A percentile compares a stretch with the other conserved stretches of the same genome.
phyloP scores from a whole-genome alignment of 1,140 invertebrate species.

The Neodiprion pinetum region DNA sequence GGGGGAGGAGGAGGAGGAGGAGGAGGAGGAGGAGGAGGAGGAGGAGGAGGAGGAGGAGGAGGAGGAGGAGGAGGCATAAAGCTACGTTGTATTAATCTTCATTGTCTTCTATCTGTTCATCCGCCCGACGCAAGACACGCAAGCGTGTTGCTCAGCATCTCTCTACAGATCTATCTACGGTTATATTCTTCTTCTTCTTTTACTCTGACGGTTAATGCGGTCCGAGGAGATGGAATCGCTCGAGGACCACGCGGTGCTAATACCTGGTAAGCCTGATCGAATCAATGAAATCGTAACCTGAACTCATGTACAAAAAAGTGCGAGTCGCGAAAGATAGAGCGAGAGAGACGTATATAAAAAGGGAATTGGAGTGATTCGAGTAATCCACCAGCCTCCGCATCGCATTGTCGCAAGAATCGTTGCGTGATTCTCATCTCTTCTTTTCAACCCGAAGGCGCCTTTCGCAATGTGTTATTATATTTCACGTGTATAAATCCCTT shows the following conservation, averaged over 20 bases:
- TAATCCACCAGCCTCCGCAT: too few relatives aligned
- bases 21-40: neutral
- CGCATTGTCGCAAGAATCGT: too few relatives aligned
- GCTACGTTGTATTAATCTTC: conserved; percentile 48
- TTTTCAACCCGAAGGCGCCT: too few relatives aligned
- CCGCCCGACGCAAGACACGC: conserved; percentile 38
- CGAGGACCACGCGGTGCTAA: conserved; percentile 39
- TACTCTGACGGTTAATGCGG: conserved; percentile 22
- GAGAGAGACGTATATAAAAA: too few relatives aligned
- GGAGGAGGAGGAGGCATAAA: neutral
- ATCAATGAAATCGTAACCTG: neutral
- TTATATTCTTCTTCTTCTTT: conserved; percentile 17
- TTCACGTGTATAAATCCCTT: neutral
- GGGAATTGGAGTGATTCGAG: too few relatives aligned
- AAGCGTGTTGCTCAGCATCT: conserved; percentile 17
- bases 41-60: neutral
- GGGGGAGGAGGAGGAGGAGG: neutral
- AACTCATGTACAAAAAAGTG: too few relatives aligned
- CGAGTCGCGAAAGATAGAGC: too few relatives aligned
- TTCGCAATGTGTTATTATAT: neutral
- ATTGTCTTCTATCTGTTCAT: conserved; percentile 53
- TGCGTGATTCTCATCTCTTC: too few relatives aligned
- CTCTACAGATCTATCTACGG: neutral
- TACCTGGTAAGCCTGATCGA: conserved; percentile 2
- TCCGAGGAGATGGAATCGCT: neutral